Conservation (phyloP, 2,888 invertebrate species). For the Microchrysa polita region DNA sequence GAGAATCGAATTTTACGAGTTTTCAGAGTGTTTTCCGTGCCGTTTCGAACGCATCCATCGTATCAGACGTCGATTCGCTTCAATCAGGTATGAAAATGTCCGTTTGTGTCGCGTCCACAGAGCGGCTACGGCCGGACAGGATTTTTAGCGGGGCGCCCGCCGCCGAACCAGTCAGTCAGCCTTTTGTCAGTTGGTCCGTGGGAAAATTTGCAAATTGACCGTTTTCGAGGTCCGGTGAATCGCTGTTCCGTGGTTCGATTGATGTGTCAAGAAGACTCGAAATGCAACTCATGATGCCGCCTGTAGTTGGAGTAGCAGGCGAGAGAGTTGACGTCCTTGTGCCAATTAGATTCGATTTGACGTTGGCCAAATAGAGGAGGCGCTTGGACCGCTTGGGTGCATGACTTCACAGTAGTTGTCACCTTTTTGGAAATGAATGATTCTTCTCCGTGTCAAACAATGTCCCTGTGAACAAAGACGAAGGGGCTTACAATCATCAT, state of each 20-base stretch:
- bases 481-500: too few species aligned
- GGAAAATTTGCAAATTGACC: neutral
- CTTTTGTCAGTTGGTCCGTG: neutral
- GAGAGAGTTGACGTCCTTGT: slow-evolving; percentile 27
- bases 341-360: neutral
- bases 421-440: too few species aligned
- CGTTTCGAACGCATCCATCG: neutral
- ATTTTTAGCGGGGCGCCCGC: too few species aligned
- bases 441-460: too few species aligned
- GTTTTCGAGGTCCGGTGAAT: neutral
- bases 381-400: too few species aligned
- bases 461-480: too few species aligned
- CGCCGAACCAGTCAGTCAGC: too few species aligned
- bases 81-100: too few species aligned
- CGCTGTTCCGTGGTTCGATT: neutral
- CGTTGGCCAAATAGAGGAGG: neutral
- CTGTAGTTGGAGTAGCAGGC: neutral
- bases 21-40: slow-evolving; percentile 17
- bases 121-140: too few species aligned
- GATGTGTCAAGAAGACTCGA: neutral
- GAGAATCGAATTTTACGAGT: neutral
- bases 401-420: too few species aligned
- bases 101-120: too few species aligned
- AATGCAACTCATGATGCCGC: neutral
- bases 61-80: neutral